phyloP scores from a whole-genome alignment of 2,797 vertebrate species.

The Molossus alvarezi region DNA sequence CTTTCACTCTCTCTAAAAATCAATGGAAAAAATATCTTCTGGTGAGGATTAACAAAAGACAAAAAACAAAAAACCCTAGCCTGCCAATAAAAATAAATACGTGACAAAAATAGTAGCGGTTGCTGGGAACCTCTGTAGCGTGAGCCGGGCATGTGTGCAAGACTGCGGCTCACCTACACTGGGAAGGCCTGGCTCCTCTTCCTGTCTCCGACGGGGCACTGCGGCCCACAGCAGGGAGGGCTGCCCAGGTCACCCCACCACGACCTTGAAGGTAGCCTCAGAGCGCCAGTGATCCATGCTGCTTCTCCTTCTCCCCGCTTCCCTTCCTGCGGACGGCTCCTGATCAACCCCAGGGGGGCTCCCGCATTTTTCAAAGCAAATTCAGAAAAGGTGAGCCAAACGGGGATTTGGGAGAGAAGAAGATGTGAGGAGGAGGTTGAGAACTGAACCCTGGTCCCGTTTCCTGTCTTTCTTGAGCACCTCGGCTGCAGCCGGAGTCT shows the following conservation, averaged over 20 bases:
- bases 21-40: too few species aligned
- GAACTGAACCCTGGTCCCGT: neutral
- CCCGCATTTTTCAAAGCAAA: neutral
- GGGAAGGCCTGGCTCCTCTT: neutral
- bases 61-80: neutral
- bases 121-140: neutral
- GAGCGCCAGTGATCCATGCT: fast-evolving
- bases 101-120: neutral
- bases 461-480: neutral
- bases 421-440: neutral
- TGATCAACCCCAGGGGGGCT: fast-evolving
- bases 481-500: neutral
- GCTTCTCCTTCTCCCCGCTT: neutral
- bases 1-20: too few species aligned
- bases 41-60: neutral
- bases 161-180: neutral
- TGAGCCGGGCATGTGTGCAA: fast-evolving
- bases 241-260: neutral
- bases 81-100: neutral
- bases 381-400: neutral
- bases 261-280: neutral
- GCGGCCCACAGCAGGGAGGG: neutral
- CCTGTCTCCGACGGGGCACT: neutral
- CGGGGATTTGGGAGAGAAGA: neutral
- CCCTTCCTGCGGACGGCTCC: neutral